Conservation (phyloP, 2,797 vertebrate genomes). For the Rallus crepitans region DNA sequence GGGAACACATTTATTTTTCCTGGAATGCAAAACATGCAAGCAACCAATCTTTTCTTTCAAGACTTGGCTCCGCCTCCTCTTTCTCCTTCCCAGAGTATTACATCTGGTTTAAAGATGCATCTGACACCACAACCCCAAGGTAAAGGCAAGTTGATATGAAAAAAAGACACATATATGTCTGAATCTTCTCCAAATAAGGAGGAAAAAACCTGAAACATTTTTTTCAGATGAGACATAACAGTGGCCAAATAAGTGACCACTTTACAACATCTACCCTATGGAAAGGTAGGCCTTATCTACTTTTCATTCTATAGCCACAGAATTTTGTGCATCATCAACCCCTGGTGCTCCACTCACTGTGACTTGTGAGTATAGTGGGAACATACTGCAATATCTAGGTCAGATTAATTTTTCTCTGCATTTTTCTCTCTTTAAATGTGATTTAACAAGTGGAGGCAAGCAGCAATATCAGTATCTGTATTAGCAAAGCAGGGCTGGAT, state of each 20-base stretch:
- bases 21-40: constrained; percentile 66
- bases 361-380: background rate
- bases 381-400: rapidly evolving
- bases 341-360: background rate
- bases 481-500: background rate
- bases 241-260: background rate
- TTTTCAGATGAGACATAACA: background rate
- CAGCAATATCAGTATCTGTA: background rate
- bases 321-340: background rate
- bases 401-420: background rate
- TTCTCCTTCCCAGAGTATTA: constrained; percentile 3
- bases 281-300: background rate
- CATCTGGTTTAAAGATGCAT: background rate
- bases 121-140: background rate
- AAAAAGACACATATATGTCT: background rate
- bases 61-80: background rate
- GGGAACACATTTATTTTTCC: constrained; percentile 55
- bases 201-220: background rate
- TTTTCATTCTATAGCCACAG: background rate
- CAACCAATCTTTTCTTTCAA: constrained; percentile 19
- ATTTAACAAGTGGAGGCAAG: background rate
- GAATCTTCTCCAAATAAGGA: background rate
- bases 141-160: background rate
- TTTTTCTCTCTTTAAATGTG: background rate
- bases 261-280: background rate